phyloP scores from a whole-genome alignment of 2,888 invertebrate genomes.

The Cephus sareptanus region DNA sequence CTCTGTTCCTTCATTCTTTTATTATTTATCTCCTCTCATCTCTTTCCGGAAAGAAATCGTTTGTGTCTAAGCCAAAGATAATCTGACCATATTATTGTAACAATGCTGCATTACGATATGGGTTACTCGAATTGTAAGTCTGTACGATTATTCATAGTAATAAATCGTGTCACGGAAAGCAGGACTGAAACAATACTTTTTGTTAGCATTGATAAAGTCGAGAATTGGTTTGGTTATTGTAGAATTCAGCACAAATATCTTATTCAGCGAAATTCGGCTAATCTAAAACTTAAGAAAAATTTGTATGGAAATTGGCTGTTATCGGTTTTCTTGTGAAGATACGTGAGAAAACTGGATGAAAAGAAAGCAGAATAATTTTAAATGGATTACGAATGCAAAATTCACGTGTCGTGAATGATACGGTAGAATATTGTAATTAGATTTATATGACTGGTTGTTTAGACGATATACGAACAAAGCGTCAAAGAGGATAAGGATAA shows the following conservation, averaged over 20 bases:
- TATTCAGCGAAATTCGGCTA: background rate
- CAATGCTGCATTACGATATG: constrained; percentile 45
- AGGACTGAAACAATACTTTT: background rate
- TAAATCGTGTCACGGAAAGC: constrained; percentile 39
- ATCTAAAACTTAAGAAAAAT: background rate
- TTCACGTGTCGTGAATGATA: background rate
- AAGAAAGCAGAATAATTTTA: background rate
- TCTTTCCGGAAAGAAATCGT: constrained; percentile 34
- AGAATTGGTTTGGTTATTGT: background rate
- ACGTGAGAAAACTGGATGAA: background rate
- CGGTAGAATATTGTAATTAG: background rate
- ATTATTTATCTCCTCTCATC: background rate
- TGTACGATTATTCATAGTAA: constrained; percentile 53
- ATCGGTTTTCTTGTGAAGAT: background rate
- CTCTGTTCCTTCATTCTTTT: background rate
- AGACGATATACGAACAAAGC: background rate
- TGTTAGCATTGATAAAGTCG: background rate
- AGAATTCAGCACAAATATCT: background rate
- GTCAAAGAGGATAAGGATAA: background rate
- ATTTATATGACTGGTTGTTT: constrained; percentile 1
- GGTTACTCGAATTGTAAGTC: constrained; percentile 51
- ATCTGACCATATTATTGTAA: constrained; percentile 51
- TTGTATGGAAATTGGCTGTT: background rate
- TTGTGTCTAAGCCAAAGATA: constrained; percentile 59
- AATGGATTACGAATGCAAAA: background rate